Base-by-base conservation (phyloP, 2,888 invertebrate genomes). In the Mystacides longicornis region DNA sequence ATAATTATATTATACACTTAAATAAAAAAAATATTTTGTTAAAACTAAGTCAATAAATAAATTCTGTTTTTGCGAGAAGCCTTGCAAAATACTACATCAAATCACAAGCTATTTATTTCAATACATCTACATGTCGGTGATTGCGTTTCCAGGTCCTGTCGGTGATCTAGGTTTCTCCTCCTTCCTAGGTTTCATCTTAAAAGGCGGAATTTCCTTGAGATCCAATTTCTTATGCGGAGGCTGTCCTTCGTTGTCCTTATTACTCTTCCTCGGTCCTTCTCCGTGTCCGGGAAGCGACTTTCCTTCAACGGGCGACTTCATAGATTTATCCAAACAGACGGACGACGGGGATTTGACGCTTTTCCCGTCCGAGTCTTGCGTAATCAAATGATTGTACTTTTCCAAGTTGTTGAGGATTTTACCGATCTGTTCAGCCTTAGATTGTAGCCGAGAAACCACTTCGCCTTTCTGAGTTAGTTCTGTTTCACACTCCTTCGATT, bases 391-490 rank as follows among this genome's bases (percentile, higher is more conserved):
- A 73, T 87, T 87, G 74, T 86, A 89, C 77, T 88, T 90, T 79
- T 93, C 91, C 70, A 93, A 82, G 77, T 91, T 92, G 78, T 86
- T 86, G 66, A 93, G 83, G 72, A 93, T 89, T 80, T 90, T 89
- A 76, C 93, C 93, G 75, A 96, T 93, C 77, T 94, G 93, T 70
- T 89, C 89, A 65, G 94, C 93, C 81, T 95, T 96, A 68, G 87
- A 88, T 77, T 96, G 96, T 66, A 96, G 86, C 67, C 93, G 87
- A 71, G 89, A 87, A 67, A 96, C 94, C 85, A 94, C 87, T 78
- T 94, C 93, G 67, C 93, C 93, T 75, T 96, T 96, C 80, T 95
- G 93, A 68, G 93, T 93, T 72, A 96, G 81, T 74, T 94, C 93
- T 79, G 86, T 84, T 79, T 96, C 95, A 81, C 93, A 93, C 80